These are phyloP conservation scores for Minunthozetes semirufus DNA, from an alignment of 2,888 invertebrate genomes.

Conservation along the genomic window DNA sequence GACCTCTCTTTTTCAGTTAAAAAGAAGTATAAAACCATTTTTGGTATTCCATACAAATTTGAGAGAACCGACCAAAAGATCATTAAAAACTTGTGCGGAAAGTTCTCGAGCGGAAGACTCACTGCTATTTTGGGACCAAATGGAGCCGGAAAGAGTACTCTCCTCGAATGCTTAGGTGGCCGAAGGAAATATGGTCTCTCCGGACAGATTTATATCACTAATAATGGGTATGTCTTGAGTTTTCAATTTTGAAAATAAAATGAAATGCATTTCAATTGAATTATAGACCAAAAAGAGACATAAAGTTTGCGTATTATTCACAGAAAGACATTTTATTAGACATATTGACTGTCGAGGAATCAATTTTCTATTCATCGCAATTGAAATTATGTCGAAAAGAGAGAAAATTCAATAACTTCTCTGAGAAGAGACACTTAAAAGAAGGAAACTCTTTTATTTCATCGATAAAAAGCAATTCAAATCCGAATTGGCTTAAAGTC, in stretches of 20 bases:
- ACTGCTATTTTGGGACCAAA: constrained; percentile 37
- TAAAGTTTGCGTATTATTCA: constrained; percentile 36
- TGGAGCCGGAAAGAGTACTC: constrained; percentile 38
- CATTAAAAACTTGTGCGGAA: constrained; percentile 29
- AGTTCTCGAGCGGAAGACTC: constrained; percentile 16
- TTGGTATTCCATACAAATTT: background rate
- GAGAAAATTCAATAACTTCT: background rate
- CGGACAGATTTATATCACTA: constrained; percentile 32
- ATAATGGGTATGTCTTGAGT: constrained; percentile 32
- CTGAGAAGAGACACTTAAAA: background rate
- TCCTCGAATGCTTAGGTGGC: constrained; percentile 36
- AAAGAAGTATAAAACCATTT: background rate
- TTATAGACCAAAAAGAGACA: background rate
- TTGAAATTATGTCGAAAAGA: constrained; percentile 5
- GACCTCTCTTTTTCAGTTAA: constrained; percentile 23
- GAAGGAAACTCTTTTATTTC: background rate
- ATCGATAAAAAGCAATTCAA: background rate
- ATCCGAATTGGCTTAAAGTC: constrained; percentile 52
- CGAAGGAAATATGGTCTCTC: constrained; percentile 28
- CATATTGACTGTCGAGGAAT: constrained; percentile 36
- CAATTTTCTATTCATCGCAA: constrained; percentile 24
- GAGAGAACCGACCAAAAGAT: background rate
- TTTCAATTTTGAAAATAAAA: background rate
- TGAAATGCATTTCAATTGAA: background rate
- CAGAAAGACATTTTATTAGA: constrained; percentile 28